Conservation (phyloP, 2,113 vertebrate species). For the Heterochromis multidens region DNA sequence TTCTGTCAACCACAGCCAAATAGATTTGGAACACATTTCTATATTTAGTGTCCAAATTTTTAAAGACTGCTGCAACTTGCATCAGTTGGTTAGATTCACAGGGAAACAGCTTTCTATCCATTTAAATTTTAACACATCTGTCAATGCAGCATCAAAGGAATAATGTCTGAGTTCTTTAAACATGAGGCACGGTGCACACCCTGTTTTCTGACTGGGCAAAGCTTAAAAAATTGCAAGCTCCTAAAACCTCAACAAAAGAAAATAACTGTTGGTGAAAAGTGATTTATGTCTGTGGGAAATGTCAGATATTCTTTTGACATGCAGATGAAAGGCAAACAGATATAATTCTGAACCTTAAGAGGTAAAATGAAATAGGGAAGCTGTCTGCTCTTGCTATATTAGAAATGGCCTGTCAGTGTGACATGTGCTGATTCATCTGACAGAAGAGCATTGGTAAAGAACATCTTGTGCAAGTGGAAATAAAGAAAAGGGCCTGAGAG, state of each 20-base stretch:
- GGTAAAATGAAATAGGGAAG: slow-evolving; percentile 26
- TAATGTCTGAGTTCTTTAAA: not conserved
- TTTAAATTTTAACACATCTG: not conserved
- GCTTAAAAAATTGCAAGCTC: not conserved
- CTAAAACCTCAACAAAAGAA: slow-evolving; percentile 35
- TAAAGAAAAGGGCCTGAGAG: not conserved
- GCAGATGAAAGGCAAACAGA: slow-evolving; percentile 35
- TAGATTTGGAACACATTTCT: not conserved
- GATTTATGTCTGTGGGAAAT: slow-evolving; percentile 1
- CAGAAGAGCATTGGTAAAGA: not conserved
- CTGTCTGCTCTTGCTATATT: slow-evolving; percentile 48
- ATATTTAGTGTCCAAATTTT: not conserved
- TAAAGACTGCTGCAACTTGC: not conserved
- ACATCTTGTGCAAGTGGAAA: slow-evolving; percentile 22
- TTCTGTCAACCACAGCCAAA: not conserved
- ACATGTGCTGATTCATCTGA: slow-evolving; percentile 8
- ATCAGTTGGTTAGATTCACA: not conserved
- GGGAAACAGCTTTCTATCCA: not conserved
- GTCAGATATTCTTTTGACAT: not conserved
- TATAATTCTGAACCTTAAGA: not conserved
- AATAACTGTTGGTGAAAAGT: not conserved
- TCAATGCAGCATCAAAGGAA: not conserved
- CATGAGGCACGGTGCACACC: not conserved
- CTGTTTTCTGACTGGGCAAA: not conserved
- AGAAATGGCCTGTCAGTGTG: slow-evolving; percentile 29